A percentile compares a stretch with the other conserved stretches of the same genome.
These are phyloP conservation scores for Naja naja DNA, from an alignment of 2,113 vertebrate species.

Conservation along the genomic window DNA sequence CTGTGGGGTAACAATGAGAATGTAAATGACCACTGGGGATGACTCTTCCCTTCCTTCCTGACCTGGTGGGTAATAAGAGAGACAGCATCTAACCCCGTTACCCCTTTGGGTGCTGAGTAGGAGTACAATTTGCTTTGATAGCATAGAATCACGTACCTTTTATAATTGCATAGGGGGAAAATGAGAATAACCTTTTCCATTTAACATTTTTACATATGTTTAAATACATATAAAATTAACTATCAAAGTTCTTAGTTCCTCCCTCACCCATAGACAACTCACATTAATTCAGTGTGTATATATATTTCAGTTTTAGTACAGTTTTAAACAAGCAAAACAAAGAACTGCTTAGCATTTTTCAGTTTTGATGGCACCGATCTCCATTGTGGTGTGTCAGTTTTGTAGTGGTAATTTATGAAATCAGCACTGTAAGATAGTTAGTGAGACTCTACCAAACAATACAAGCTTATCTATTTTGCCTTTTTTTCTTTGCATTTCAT, in stretches of 20 bases:
- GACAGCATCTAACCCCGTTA: slow-evolving; percentile 70
- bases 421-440: slow-evolving; percentile 2
- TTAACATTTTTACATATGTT: slow-evolving; percentile 61
- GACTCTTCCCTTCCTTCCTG: slow-evolving; percentile 64
- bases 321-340: slow-evolving; percentile 41
- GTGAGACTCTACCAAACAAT: slow-evolving; percentile 29
- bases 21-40: slow-evolving; percentile 76
- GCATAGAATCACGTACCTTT: slow-evolving; percentile 57
- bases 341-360: not conserved
- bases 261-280: slow-evolving; percentile 18
- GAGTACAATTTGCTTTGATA: slow-evolving; percentile 68
- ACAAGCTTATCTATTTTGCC: slow-evolving; percentile 36
- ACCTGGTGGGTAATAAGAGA: slow-evolving; percentile 72
- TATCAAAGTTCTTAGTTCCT: slow-evolving; percentile 52
- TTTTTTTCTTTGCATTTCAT: slow-evolving; percentile 42
- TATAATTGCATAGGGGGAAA: slow-evolving; percentile 61
- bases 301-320: slow-evolving; percentile 38
- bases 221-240: slow-evolving; percentile 63
- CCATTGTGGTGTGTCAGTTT: slow-evolving; percentile 22
- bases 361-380: slow-evolving; percentile 10
- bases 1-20: slow-evolving; percentile 71
- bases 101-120: slow-evolving; percentile 62
- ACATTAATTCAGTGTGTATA: slow-evolving; percentile 38
- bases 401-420: slow-evolving; percentile 14
- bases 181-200: slow-evolving; percentile 56